Base-by-base conservation (phyloP, 2,888 invertebrate species). In the Acronicta aceris region DNA sequence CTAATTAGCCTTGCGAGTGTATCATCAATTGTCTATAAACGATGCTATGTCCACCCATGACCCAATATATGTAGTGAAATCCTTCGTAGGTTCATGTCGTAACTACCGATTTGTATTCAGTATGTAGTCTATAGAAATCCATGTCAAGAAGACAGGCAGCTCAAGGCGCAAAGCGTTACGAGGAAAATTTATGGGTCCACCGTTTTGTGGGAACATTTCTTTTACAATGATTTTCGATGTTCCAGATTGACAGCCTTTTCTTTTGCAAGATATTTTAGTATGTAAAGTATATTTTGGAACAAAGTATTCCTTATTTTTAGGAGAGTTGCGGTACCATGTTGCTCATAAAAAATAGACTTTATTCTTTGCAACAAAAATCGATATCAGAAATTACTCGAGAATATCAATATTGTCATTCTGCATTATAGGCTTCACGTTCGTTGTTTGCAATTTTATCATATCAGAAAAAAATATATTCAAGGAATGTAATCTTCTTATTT, bases 1-100 rank as follows among this genome's bases (percentile, higher is more conserved):
- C 79, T 71, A 83, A 82, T 85, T 84, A 85, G 82, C 87, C 87
- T 89, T 83, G 84, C 76, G 74, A 74, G 59, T 62, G 52, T 61
- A 77, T 74, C 82, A 81, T 83, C 81, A 78, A 76, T 72, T 70
- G 75, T 79, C 81, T 82, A 83, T 86, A 81, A 81, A 81, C 76
- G 78, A 79, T 73, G 72, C 74, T 71, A 72, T 79, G 90, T 88
- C 89, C 89, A 89, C 82, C 93, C 93, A 88, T 93, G 93, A 93
- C 93, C 93, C 92, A 93, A 90, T 93, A 93, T 85, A 74, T 87
- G 89, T 88, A 88, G 94, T 93, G 94, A 94, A 94, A 94, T 93
- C 93, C 89, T 91, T 88, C 81, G 76, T 78, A 69, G 78, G 74
- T 74, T 74, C 64, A 76, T 93, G 93, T 89, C 86, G 93, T 89